Evolutionary conservation across 2,888 invertebrate genomes (phyloP).

Genomic region (Euproctis similis): DNA sequence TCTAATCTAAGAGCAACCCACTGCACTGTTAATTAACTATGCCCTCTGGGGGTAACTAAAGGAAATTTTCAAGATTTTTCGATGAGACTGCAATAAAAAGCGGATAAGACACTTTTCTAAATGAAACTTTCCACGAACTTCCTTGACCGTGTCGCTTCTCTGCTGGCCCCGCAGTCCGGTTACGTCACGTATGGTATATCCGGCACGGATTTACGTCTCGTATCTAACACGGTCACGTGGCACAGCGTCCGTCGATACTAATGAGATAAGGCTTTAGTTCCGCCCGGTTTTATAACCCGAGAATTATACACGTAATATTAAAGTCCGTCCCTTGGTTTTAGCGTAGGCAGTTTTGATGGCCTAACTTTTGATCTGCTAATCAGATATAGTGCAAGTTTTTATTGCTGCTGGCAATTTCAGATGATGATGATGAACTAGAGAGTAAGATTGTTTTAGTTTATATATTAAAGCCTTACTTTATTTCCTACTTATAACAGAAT

Average conservation of each 20-base stretch:
- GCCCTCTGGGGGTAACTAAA: too few species aligned
- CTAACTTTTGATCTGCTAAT: constrained; percentile 41
- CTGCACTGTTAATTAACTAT: too few species aligned
- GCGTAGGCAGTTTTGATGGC: constrained; percentile 36
- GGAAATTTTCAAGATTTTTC: too few species aligned
- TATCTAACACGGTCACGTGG: constrained; percentile 20
- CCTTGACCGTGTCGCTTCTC: constrained; percentile 4
- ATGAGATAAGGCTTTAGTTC: constrained; percentile 38
- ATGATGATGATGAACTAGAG: constrained; percentile 5
- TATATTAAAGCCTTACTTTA: too few species aligned
- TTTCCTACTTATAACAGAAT: too few species aligned
- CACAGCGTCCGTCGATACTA: constrained; percentile 34
- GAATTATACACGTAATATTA: constrained; percentile 39
- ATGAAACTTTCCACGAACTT: too few species aligned
- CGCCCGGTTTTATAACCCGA: constrained; percentile 32
- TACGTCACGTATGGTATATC: constrained; percentile 30
- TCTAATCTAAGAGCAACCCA: too few species aligned
- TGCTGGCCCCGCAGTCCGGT: constrained; percentile 11
- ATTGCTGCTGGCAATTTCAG: constrained; percentile 20
- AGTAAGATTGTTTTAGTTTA: too few species aligned
- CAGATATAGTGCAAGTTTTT: constrained; percentile 29
- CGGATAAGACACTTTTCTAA: too few species aligned
- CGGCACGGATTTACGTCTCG: constrained; percentile 29
- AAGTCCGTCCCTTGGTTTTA: constrained; percentile 32
- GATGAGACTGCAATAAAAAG: too few species aligned